phyloP scores from a whole-genome alignment of 2,888 invertebrate species.

The Mongoloraphidia duomilia region DNA sequence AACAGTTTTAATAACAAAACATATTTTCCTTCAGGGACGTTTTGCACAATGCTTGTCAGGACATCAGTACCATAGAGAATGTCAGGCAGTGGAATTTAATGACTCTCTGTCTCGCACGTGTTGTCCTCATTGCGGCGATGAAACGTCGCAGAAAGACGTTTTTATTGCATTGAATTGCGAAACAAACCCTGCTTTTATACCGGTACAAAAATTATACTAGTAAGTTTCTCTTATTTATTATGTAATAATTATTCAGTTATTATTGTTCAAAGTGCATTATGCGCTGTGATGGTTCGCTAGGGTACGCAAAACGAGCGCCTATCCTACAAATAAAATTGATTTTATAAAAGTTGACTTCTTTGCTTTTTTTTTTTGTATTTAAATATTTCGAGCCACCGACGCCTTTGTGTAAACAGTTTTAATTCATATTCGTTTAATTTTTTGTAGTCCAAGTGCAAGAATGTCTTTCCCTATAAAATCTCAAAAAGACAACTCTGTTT shows the following conservation, averaged over 20 bases:
- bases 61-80: constrained; percentile 75
- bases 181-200: constrained; percentile 45
- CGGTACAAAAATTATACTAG: constrained; percentile 34
- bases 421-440: constrained; percentile 2
- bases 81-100: constrained; percentile 24
- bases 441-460: constrained; percentile 36
- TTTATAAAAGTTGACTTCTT: too few relatives aligned
- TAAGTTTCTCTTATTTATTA: constrained; percentile 17
- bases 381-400: too few relatives aligned
- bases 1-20: not conserved
- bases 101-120: constrained; percentile 26
- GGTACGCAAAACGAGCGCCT: too few relatives aligned
- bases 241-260: not conserved
- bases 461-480: constrained; percentile 32
- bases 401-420: too few relatives aligned
- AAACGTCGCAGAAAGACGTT: constrained; percentile 41
- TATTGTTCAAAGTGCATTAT: too few relatives aligned
- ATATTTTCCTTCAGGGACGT: constrained; percentile 43
- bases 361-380: too few relatives aligned
- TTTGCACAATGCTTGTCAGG: constrained; percentile 66
- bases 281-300: too few relatives aligned
- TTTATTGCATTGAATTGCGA: constrained; percentile 46
- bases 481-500: not conserved
- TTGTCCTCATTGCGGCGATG: constrained; percentile 62
- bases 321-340: too few relatives aligned